Conservation (phyloP, 2,888 invertebrate genomes). For the Chaitophorus viminalis region DNA sequence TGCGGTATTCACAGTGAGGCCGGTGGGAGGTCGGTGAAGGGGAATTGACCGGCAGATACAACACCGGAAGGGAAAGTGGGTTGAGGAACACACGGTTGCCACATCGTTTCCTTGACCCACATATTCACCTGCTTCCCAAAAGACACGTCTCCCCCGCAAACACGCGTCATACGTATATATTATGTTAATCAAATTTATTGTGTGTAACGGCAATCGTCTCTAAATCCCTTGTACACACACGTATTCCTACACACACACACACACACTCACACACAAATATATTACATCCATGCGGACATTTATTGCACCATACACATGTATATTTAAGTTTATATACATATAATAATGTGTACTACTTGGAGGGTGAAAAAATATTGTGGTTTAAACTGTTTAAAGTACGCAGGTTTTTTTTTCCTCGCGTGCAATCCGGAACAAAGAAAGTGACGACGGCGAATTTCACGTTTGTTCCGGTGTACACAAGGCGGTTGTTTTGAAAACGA, state of each 20-base stretch:
- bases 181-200: constrained; percentile 16
- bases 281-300: too few species aligned
- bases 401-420: background rate
- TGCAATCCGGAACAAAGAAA: constrained; percentile 49
- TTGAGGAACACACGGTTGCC: constrained; percentile 63
- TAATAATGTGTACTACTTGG: background rate
- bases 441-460: constrained; percentile 48
- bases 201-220: background rate
- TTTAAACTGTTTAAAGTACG: background rate
- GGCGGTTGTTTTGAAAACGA: constrained; percentile 51
- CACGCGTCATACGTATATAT: background rate
- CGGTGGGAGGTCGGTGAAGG: background rate
- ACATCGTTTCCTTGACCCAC: constrained; percentile 62
- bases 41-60: constrained; percentile 58
- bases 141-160: constrained; percentile 52
- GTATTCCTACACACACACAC: too few species aligned
- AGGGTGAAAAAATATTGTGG: background rate
- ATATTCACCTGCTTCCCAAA: constrained; percentile 60
- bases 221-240: background rate
- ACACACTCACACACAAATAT: background rate
- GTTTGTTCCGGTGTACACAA: constrained; percentile 51
- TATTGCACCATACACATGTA: background rate
- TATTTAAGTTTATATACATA: background rate
- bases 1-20: background rate
- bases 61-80: constrained; percentile 64